Evolutionary conservation across 2,797 vertebrate species (phyloP).

Genomic region (Amphiprion clarkii): DNA sequence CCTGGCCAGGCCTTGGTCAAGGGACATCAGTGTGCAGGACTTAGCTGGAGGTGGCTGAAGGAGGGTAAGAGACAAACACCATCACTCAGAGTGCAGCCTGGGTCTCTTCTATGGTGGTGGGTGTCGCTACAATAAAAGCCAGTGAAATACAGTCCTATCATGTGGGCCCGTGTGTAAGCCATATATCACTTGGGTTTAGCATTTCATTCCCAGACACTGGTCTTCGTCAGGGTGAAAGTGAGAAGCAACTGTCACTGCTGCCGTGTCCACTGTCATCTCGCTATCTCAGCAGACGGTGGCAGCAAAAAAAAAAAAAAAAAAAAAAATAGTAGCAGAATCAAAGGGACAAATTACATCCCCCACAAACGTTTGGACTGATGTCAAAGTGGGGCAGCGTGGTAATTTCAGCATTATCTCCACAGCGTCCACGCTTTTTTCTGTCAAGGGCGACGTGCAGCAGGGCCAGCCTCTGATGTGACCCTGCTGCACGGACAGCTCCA

Average conservation of each 20-base stretch:
- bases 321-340: constrained; percentile 39
- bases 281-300: constrained; percentile 38
- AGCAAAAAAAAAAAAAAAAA: neutral
- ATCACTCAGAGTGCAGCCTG: constrained; percentile 51
- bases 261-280: constrained; percentile 55
- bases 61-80: constrained; percentile 56
- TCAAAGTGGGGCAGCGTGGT: constrained; percentile 68
- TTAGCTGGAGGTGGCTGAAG: constrained; percentile 58
- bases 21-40: constrained; percentile 53
- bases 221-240: constrained; percentile 56
- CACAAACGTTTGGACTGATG: constrained; percentile 61
- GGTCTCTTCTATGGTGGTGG: constrained; percentile 40
- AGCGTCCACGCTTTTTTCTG: constrained; percentile 51
- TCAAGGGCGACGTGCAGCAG: constrained; percentile 63
- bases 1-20: constrained; percentile 56
- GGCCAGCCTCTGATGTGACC: constrained; percentile 65
- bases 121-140: constrained; percentile 64
- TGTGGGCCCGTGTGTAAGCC: constrained; percentile 55
- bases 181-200: constrained; percentile 64
- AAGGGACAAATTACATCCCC: constrained; percentile 68
- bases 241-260: constrained; percentile 61
- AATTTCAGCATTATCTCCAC: constrained; percentile 74
- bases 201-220: constrained; percentile 48
- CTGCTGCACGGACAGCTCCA: constrained; percentile 62
- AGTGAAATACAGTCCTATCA: constrained; percentile 69